phyloP scores from a whole-genome alignment of 1,140 invertebrate genomes.

The Agrilus planipennis region DNA sequence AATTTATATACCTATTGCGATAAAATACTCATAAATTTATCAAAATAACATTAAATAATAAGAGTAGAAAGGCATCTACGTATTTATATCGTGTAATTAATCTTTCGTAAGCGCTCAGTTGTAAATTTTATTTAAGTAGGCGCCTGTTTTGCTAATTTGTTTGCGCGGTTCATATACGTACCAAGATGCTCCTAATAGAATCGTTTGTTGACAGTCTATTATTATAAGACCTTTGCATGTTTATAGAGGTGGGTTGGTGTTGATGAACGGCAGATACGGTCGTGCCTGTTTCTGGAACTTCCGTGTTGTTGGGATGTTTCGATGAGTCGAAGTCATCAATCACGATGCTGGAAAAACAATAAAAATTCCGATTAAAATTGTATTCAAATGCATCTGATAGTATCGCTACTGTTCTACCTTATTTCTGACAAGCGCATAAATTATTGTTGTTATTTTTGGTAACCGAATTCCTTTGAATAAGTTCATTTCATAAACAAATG shows the following conservation, averaged over 20 bases:
- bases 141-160: not conserved
- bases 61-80: too few relatives aligned
- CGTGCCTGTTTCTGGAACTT: too few relatives aligned
- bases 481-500: too few relatives aligned
- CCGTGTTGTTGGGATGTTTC: constrained; percentile 1
- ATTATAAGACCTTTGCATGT: constrained; percentile 4
- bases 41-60: too few relatives aligned
- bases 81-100: too few relatives aligned
- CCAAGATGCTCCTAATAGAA: constrained; percentile 4
- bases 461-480: too few relatives aligned
- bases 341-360: constrained; percentile 4
- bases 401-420: too few relatives aligned
- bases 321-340: constrained; percentile 5
- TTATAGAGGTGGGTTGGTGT: not conserved
- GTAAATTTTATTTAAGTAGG: not conserved
- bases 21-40: not conserved
- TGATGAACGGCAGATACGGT: not conserved
- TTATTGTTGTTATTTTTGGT: too few relatives aligned
- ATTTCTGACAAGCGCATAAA: too few relatives aligned
- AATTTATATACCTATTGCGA: not conserved
- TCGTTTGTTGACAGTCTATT: constrained; percentile 1
- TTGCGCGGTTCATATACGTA: not conserved
- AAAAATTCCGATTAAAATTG: too few relatives aligned
- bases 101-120: not conserved
- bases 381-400: too few relatives aligned